Percentiles rank a stretch among this genome's conserved stretches.
phyloP scores from a whole-genome alignment of 2,113 vertebrate species.

The Neodontobutis hainanensis region DNA sequence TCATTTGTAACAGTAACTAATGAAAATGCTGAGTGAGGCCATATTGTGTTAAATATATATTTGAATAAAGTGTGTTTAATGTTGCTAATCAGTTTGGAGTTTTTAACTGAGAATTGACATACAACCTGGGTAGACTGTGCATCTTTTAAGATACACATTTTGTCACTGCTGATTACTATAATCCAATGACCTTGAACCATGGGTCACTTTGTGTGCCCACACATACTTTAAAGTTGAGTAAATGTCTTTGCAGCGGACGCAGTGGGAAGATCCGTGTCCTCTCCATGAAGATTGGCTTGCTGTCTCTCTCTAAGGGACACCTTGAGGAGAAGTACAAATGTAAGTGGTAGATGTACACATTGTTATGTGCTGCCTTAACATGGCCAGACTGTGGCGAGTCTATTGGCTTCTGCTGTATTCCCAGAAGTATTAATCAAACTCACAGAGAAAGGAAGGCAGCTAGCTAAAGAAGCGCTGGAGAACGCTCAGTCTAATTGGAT shows the following conservation, averaged over 20 bases:
- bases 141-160: slow-evolving; percentile 10
- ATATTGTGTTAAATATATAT: too few species aligned
- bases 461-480: slow-evolving; percentile 12
- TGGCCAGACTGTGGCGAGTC: background rate
- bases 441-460: slow-evolving; percentile 12
- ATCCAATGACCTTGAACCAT: slow-evolving; percentile 12
- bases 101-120: too few species aligned
- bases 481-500: slow-evolving; percentile 66
- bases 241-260: slow-evolving; percentile 82
- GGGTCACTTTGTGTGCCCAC: slow-evolving; percentile 3
- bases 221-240: slow-evolving; percentile 9
- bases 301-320: slow-evolving; percentile 94
- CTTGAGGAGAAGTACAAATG: slow-evolving; percentile 98
- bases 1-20: background rate
- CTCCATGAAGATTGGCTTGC: slow-evolving; percentile 95
- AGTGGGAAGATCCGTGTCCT: slow-evolving; percentile 95
- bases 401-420: slow-evolving; percentile 7
- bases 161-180: slow-evolving; percentile 21
- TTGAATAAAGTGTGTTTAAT: too few species aligned
- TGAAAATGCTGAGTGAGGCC: too few species aligned
- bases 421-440: slow-evolving; percentile 58
- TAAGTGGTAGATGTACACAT: slow-evolving; percentile 75
- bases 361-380: background rate
- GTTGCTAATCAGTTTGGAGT: too few species aligned
- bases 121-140: too few species aligned